A percentile compares a stretch with the other conserved stretches of the same genome.
These are phyloP conservation scores for Chrysomallon squamiferum DNA, from an alignment of 1,140 invertebrate species.

Conservation along the genomic window DNA sequence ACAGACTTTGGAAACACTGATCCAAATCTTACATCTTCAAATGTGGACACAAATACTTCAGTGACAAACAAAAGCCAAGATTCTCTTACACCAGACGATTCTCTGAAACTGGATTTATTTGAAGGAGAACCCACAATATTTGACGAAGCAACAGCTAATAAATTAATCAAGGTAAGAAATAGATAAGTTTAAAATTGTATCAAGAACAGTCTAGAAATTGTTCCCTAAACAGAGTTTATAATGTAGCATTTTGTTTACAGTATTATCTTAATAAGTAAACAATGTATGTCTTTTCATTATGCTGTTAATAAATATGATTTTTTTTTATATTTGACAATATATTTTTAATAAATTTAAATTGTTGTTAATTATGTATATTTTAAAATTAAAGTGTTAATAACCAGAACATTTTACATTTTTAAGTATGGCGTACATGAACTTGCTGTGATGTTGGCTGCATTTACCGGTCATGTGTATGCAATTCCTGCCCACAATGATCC, in stretches of 20 bases:
- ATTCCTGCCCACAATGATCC: too few relatives aligned
- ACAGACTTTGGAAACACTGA: conserved; percentile 53
- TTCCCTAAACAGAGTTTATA: too few relatives aligned
- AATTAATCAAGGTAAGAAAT: conserved; percentile 22
- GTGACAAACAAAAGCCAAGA: conserved; percentile 1
- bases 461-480: conserved; percentile 27
- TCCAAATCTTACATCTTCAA: conserved; percentile 9
- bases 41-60: neutral
- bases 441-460: conserved; percentile 18
- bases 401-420: too few relatives aligned
- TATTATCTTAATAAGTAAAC: too few relatives aligned
- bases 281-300: too few relatives aligned
- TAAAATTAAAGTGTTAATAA: too few relatives aligned
- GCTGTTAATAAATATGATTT: too few relatives aligned
- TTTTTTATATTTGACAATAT: neutral
- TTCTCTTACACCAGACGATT: conserved; percentile 13
- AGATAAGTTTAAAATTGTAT: too few relatives aligned
- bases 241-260: too few relatives aligned
- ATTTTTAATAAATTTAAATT: too few relatives aligned
- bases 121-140: conserved; percentile 9
- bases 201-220: too few relatives aligned
- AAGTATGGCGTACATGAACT: conserved; percentile 21
- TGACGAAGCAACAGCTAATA: conserved; percentile 19
- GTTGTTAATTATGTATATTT: too few relatives aligned
- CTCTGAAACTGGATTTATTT: conserved; percentile 25